Conservation (phyloP, 2,113 vertebrate genomes). For the Cercocebus atys region DNA sequence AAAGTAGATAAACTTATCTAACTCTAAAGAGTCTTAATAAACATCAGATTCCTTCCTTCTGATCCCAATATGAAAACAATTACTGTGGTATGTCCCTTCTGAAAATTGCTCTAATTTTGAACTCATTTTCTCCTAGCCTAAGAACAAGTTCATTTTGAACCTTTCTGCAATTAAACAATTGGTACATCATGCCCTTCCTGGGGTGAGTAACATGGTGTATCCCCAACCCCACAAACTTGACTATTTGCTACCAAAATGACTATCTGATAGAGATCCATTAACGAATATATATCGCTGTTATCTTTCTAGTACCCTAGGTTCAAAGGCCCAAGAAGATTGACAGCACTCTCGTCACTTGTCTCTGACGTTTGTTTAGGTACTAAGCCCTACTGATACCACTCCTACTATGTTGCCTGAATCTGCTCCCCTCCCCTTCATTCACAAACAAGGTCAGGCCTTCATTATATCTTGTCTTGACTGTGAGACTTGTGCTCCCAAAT, state of each 20-base stretch:
- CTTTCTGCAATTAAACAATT: not conserved
- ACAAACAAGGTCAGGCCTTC: not conserved
- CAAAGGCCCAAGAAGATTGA: not conserved
- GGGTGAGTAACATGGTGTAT: not conserved
- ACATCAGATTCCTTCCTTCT: not conserved
- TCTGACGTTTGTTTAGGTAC: not conserved
- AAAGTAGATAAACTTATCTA: not conserved
- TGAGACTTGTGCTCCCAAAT: not conserved
- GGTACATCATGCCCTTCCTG: not conserved
- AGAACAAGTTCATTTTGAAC: not conserved
- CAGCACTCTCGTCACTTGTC: not conserved
- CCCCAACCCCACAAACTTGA: not conserved
- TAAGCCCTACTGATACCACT: not conserved
- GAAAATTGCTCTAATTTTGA: not conserved
- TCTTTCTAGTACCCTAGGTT: not conserved
- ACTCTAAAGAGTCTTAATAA: not conserved
- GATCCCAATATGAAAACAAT: not conserved
- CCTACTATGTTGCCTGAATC: not conserved
- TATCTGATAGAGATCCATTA: not conserved
- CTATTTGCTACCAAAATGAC: not conserved
- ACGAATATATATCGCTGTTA: not conserved
- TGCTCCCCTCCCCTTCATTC: not conserved
- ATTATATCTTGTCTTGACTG: not conserved
- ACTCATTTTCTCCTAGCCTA: not conserved
- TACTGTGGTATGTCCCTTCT: not conserved